These are phyloP conservation scores for Trichomalopsis sarcophagae DNA, from an alignment of 1,140 invertebrate genomes.

Conservation along the genomic window DNA sequence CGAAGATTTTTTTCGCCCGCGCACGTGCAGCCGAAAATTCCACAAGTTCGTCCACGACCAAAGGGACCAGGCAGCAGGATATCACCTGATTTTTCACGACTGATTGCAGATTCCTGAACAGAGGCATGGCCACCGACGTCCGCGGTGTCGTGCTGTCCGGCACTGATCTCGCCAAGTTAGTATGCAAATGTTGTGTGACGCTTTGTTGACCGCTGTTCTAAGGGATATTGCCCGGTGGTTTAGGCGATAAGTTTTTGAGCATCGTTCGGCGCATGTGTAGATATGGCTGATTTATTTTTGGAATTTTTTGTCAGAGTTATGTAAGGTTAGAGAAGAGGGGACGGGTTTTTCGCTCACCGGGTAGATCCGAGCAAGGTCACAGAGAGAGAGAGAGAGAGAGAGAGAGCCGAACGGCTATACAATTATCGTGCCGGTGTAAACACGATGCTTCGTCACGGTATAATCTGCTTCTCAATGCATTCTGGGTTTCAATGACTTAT, in stretches of 20 bases:
- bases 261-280: background rate
- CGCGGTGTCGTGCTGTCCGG: conserved; percentile 67
- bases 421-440: too few relatives aligned
- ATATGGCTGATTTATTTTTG: conserved; percentile 1
- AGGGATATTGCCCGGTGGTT: too few relatives aligned
- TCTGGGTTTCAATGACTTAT: too few relatives aligned
- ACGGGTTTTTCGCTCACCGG: background rate
- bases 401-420: too few relatives aligned
- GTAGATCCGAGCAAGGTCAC: conserved; percentile 24
- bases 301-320: background rate
- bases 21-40: background rate
- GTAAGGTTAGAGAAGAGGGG: background rate
- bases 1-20: background rate
- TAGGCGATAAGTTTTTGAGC: background rate
- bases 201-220: too few relatives aligned
- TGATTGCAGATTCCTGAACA: conserved; percentile 58
- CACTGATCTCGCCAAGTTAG: conserved; percentile 66
- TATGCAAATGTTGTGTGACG: conserved; percentile 40
- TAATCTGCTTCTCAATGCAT: too few relatives aligned
- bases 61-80: background rate
- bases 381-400: too few relatives aligned
- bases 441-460: too few relatives aligned
- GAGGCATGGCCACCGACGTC: conserved; percentile 61
- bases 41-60: background rate
- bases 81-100: background rate